Percentiles rank a stretch among this genome's conserved stretches.
Evolutionary conservation across 2,888 invertebrate species (phyloP).

Genomic region (Philaethria dido): DNA sequence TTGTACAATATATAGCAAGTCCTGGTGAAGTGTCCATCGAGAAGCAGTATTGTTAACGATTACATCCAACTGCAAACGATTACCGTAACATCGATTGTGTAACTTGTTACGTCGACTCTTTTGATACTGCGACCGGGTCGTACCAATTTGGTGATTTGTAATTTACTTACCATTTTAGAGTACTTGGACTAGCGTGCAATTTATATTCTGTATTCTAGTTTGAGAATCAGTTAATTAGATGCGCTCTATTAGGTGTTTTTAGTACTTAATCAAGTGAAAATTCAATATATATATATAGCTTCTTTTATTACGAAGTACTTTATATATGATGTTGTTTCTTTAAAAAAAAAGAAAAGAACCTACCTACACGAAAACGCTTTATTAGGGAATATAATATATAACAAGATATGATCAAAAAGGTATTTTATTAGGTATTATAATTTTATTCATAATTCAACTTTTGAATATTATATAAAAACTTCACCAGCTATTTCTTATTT

Average conservation of each 20-base stretch:
- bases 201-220: conserved; percentile 26
- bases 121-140: conserved; percentile 40
- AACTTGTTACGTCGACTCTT: conserved; percentile 52
- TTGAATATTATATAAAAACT: too few relatives aligned
- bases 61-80: conserved; percentile 38
- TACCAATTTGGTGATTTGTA: conserved; percentile 33
- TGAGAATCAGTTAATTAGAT: conserved; percentile 11
- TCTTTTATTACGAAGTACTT: neutral
- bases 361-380: too few relatives aligned
- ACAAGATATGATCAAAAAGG: too few relatives aligned
- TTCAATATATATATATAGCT: too few relatives aligned
- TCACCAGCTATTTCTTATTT: too few relatives aligned
- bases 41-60: conserved; percentile 38
- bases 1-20: conserved; percentile 17
- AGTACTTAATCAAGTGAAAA: conserved; percentile 2
- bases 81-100: conserved; percentile 47
- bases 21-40: conserved; percentile 28
- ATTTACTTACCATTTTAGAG: conserved; percentile 34
- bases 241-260: conserved; percentile 22
- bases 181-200: conserved; percentile 32
- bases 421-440: too few relatives aligned
- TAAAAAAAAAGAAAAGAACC: too few relatives aligned
- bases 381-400: too few relatives aligned
- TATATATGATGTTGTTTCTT: neutral
- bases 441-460: too few relatives aligned